These are phyloP conservation scores for Lepus oiostolus DNA, from an alignment of 2,797 vertebrate species.

Conservation along the genomic window DNA sequence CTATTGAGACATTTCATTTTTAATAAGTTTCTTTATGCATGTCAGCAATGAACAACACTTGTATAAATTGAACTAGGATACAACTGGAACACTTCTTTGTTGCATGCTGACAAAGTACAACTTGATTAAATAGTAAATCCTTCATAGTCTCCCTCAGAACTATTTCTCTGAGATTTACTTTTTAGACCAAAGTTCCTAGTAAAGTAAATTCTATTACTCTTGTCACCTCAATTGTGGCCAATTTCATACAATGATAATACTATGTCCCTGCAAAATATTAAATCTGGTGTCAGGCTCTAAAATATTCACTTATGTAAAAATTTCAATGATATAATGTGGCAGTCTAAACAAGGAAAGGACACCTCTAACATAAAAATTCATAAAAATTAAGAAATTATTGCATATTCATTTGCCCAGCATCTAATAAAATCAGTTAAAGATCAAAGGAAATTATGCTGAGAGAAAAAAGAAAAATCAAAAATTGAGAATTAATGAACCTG, in stretches of 20 bases:
- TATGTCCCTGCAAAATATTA: slow-evolving; percentile 23
- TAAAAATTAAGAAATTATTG: slow-evolving; percentile 49
- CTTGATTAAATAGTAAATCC: slow-evolving; percentile 83
- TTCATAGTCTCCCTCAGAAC: slow-evolving; percentile 64
- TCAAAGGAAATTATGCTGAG: background rate
- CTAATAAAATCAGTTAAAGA: slow-evolving; percentile 40
- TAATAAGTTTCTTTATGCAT: slow-evolving; percentile 82
- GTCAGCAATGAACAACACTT: slow-evolving; percentile 67
- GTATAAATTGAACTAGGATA: slow-evolving; percentile 75
- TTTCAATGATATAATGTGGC: background rate
- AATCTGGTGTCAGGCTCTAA: slow-evolving; percentile 23
- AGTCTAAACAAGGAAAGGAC: slow-evolving; percentile 42
- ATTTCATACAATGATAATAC: slow-evolving; percentile 33
- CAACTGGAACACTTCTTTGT: slow-evolving; percentile 73
- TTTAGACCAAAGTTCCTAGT: slow-evolving; percentile 69
- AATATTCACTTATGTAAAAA: background rate
- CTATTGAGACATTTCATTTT: slow-evolving; percentile 81
- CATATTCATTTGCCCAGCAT: background rate
- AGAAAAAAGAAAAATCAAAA: slow-evolving; percentile 36
- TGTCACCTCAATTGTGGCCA: slow-evolving; percentile 29
- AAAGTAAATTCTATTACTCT: slow-evolving; percentile 63
- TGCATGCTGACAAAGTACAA: slow-evolving; percentile 74
- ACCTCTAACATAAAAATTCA: slow-evolving; percentile 29
- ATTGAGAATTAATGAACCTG: background rate
- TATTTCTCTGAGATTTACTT: slow-evolving; percentile 70